Conservation (phyloP, 2,888 invertebrate species). For the Sarcophaga carnaria region DNA sequence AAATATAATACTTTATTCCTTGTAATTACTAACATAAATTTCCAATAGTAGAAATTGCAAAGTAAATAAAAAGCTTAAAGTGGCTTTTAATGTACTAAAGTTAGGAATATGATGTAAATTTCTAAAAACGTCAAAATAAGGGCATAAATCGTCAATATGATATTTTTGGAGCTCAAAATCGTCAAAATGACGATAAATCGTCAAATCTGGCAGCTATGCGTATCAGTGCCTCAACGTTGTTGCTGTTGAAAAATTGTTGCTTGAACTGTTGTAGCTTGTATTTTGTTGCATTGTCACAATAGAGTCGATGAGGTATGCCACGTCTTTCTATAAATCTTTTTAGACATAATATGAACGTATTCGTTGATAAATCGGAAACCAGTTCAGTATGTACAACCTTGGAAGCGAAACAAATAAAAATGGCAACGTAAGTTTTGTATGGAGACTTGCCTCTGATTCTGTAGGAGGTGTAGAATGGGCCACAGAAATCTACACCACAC, state of each 20-base stretch:
- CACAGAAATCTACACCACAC: constrained; percentile 10
- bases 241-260: not conserved
- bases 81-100: no score
- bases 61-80: no score
- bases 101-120: no score
- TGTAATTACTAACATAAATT: no score
- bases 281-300: constrained; percentile 30
- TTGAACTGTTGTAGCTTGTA: constrained; percentile 11
- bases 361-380: not conserved
- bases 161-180: no score
- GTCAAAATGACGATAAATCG: no score
- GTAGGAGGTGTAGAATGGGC: constrained; percentile 15
- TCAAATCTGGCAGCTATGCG: not conserved
- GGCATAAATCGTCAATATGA: no score
- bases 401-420: not conserved
- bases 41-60: no score
- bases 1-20: no score
- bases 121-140: no score
- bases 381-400: not conserved
- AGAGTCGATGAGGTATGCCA: not conserved
- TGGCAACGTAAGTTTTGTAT: no score
- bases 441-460: not conserved
- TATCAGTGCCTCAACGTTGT: not conserved
- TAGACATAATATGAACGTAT: not conserved
- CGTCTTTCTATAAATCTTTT: not conserved